Conservation (phyloP, 2,113 vertebrate species). For the Leucoraja erinaceus region DNA sequence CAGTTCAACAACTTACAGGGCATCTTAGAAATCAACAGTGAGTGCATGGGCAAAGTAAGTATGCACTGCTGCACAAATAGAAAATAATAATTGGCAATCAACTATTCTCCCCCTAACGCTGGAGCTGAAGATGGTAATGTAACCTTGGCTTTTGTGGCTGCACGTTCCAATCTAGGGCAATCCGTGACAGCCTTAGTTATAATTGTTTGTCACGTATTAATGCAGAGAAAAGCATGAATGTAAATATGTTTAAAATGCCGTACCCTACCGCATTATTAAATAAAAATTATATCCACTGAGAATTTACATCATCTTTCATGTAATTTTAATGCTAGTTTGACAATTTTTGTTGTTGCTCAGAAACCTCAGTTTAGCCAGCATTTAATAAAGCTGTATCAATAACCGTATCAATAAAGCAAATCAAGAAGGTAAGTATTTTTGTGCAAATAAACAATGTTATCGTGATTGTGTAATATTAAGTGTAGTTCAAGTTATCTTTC, state of each 20-base stretch:
- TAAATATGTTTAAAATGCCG: not conserved
- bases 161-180: not conserved
- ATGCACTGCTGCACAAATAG: no score
- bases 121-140: not conserved
- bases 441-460: not conserved
- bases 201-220: not conserved
- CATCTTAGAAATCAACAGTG: no score
- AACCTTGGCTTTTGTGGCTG: not conserved
- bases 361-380: conserved; percentile 18
- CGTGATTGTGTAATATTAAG: conserved; percentile 13
- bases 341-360: not conserved
- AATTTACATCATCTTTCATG: not conserved
- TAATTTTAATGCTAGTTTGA: not conserved
- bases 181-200: conserved; percentile 6
- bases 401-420: not conserved
- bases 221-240: not conserved
- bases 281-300: conserved; percentile 13
- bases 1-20: no score
- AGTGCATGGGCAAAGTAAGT: no score
- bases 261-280: not conserved
- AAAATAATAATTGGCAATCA: no score
- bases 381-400: not conserved
- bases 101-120: no score
- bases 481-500: conserved; percentile 15
- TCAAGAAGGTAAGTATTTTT: conserved; percentile 21